Conservation (phyloP, 2,113 vertebrate species). For the Triplophysa dalaica region DNA sequence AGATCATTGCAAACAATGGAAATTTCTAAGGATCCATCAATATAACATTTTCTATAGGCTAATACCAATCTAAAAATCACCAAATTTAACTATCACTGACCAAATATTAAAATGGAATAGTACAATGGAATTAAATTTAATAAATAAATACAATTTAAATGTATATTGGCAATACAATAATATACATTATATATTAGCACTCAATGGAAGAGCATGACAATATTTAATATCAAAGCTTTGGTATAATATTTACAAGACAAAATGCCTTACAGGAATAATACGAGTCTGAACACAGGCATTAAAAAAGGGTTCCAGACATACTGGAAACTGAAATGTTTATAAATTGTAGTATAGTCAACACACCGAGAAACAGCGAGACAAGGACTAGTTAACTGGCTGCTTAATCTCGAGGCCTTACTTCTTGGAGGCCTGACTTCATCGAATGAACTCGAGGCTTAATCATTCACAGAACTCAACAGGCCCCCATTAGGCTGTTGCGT, state of each 20-base stretch:
- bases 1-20: not conserved
- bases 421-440: slow-evolving; percentile 1
- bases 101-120: no score
- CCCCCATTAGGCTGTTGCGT: not conserved
- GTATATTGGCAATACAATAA: not conserved
- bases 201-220: no score
- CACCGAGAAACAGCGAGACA: not conserved
- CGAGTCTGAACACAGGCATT: no score
- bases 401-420: slow-evolving; percentile 8
- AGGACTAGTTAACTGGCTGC: not conserved
- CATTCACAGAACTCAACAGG: slow-evolving; percentile 28
- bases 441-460: slow-evolving; percentile 16
- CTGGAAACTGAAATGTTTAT: not conserved
- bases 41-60: no score
- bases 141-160: no score
- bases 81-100: no score
- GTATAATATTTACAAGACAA: not conserved
- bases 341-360: not conserved
- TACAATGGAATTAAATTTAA: no score
- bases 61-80: no score
- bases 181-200: no score
- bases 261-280: no score
- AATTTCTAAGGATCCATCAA: no score
- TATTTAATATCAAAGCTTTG: no score
- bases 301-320: not conserved